Conservation (phyloP, 1,140 invertebrate genomes). For the Metaphire vulgaris region DNA sequence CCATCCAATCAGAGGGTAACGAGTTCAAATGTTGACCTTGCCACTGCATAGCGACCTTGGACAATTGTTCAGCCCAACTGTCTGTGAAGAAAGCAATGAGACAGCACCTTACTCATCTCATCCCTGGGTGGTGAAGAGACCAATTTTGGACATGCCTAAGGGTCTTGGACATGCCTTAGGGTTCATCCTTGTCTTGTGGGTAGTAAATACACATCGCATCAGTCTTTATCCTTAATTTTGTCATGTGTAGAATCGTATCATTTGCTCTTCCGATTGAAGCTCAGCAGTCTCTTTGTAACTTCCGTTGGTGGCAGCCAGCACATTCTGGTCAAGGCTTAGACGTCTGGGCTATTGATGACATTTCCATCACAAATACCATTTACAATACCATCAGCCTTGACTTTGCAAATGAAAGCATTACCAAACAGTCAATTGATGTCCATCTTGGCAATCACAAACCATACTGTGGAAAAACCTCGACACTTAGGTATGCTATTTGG, state of each 20-base stretch:
- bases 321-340: slow-evolving; percentile 51
- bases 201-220: too few relatives aligned
- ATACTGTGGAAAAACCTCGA: slow-evolving; percentile 43
- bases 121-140: too few relatives aligned
- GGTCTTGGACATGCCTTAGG: too few relatives aligned
- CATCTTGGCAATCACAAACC: slow-evolving; percentile 45
- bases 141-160: too few relatives aligned
- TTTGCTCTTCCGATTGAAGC: slow-evolving; percentile 41
- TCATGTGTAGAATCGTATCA: slow-evolving; percentile 48
- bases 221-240: too few relatives aligned
- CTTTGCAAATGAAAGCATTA: slow-evolving; percentile 42
- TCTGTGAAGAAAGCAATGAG: too few relatives aligned
- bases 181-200: too few relatives aligned
- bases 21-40: too few relatives aligned
- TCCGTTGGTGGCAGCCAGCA: slow-evolving; percentile 52
- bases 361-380: slow-evolving; percentile 44
- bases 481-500: slow-evolving; percentile 44
- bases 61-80: too few relatives aligned
- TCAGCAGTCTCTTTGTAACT: slow-evolving; percentile 42
- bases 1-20: too few relatives aligned
- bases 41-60: too few relatives aligned
- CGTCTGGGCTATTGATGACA: slow-evolving; percentile 55
- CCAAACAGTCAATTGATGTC: slow-evolving; percentile 34
- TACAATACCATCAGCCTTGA: slow-evolving; percentile 49
- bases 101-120: too few relatives aligned